These are phyloP conservation scores for Darevskia mixta DNA, from an alignment of 2,797 vertebrate genomes.

Conservation along the genomic window DNA sequence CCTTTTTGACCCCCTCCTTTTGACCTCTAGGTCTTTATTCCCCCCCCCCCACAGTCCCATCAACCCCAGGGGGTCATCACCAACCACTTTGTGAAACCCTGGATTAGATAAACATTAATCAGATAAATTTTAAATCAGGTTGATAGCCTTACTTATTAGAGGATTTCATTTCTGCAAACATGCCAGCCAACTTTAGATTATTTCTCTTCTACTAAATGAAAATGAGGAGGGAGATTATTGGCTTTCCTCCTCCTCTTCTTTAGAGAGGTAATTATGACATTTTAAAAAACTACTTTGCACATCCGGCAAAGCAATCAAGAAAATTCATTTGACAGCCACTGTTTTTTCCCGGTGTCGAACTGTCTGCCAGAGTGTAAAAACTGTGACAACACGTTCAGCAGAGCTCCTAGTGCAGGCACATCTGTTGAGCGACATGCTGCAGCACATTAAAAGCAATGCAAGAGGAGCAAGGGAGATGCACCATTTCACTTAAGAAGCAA, in stretches of 20 bases:
- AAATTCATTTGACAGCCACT: constrained; percentile 75
- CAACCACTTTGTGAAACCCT: not conserved
- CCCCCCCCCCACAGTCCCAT: too few species aligned
- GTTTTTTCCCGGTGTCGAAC: constrained; percentile 51
- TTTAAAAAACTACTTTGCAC: constrained; percentile 68
- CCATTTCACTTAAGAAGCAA: constrained; percentile 43
- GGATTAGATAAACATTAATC: not conserved
- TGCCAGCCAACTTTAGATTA: constrained; percentile 30
- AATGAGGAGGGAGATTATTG: constrained; percentile 45
- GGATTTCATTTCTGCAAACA: constrained; percentile 5
- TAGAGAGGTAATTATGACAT: constrained; percentile 70
- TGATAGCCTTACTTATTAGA: constrained; percentile 28
- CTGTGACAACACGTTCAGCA: constrained; percentile 46
- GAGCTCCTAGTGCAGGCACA: constrained; percentile 47
- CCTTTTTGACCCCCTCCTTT: too few species aligned
- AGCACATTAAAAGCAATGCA: constrained; percentile 39
- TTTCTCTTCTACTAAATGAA: constrained; percentile 44
- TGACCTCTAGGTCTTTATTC: too few species aligned
- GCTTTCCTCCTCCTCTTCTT: constrained; percentile 18
- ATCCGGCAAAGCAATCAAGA: constrained; percentile 71
- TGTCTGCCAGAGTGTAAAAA: constrained; percentile 66
- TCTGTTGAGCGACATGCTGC: constrained; percentile 51
- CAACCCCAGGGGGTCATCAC: too few species aligned
- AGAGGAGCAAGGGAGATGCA: constrained; percentile 19
- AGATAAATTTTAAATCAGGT: not conserved